Conservation (phyloP, 2,113 vertebrate species). For the Microtus pennsylvanicus region DNA sequence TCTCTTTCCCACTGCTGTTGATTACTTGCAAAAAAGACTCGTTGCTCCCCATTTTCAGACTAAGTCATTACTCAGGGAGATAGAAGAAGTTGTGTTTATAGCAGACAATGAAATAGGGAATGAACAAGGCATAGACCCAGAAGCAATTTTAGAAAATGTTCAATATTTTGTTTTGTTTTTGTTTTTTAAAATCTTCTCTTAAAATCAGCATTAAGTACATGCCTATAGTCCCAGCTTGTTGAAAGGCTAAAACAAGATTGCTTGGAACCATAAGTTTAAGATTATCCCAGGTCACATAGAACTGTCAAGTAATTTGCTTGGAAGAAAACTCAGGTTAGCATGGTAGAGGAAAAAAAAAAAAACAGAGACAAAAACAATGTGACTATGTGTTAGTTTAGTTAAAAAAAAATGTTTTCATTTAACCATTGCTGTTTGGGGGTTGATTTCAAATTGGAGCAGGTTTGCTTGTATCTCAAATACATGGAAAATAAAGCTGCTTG, state of each 20-base stretch:
- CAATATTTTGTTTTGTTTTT: not conserved
- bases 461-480: not conserved
- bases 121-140: not conserved
- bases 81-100: not conserved
- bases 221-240: not conserved
- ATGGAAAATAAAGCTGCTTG: not conserved
- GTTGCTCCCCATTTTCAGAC: slow-evolving; percentile 36
- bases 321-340: not conserved
- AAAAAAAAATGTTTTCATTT: not conserved
- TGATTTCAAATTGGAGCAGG: not conserved
- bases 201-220: not conserved
- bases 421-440: not conserved
- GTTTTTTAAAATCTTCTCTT: not conserved
- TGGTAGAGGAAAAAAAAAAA: not conserved
- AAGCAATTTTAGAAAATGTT: not conserved
- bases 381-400: not conserved
- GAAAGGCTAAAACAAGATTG: not conserved
- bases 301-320: not conserved
- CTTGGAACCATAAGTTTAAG: not conserved
- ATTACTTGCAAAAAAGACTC: slow-evolving; percentile 55
- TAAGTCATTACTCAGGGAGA: slow-evolving; percentile 39
- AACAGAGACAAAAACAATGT: not conserved
- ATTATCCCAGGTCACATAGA: not conserved
- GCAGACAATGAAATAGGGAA: slow-evolving; percentile 1
- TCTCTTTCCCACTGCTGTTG: not conserved